Conservation (phyloP, 2,888 invertebrate species). For the Protodeltote pygarga region DNA sequence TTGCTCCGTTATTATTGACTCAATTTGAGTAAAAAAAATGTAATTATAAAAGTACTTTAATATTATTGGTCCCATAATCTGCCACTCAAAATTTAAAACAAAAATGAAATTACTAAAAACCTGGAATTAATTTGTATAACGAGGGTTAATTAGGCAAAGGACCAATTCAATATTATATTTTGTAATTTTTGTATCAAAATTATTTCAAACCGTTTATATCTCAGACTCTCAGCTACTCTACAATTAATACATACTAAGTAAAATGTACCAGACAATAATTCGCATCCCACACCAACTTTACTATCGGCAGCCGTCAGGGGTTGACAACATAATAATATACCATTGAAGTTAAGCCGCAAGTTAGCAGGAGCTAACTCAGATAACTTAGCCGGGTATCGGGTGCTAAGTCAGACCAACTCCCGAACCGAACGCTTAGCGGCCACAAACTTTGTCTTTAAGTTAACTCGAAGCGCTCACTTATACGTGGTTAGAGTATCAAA, state of each 20-base stretch:
- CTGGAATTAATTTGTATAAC: too few relatives aligned
- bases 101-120: too few relatives aligned
- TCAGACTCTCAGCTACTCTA: not conserved
- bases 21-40: too few relatives aligned
- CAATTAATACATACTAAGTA: constrained; percentile 4
- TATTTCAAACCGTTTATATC: too few relatives aligned
- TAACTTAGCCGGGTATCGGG: constrained; percentile 78
- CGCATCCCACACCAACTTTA: constrained; percentile 6
- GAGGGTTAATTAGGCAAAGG: too few relatives aligned
- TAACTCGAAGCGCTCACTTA: constrained; percentile 51
- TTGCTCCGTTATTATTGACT: too few relatives aligned
- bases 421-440: constrained; percentile 75
- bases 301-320: constrained; percentile 49
- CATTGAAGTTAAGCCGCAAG: constrained; percentile 75
- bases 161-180: too few relatives aligned
- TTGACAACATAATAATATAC: constrained; percentile 75
- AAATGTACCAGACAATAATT: constrained; percentile 9
- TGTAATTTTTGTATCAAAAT: too few relatives aligned
- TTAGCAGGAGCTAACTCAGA: constrained; percentile 73
- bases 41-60: too few relatives aligned
- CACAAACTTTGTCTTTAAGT: constrained; percentile 65
- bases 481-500: constrained; percentile 28
- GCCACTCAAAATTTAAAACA: too few relatives aligned
- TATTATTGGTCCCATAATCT: too few relatives aligned
- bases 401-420: constrained; percentile 78